These are phyloP conservation scores for Eurytoma adleriae DNA, from an alignment of 2,888 invertebrate species.

Conservation along the genomic window DNA sequence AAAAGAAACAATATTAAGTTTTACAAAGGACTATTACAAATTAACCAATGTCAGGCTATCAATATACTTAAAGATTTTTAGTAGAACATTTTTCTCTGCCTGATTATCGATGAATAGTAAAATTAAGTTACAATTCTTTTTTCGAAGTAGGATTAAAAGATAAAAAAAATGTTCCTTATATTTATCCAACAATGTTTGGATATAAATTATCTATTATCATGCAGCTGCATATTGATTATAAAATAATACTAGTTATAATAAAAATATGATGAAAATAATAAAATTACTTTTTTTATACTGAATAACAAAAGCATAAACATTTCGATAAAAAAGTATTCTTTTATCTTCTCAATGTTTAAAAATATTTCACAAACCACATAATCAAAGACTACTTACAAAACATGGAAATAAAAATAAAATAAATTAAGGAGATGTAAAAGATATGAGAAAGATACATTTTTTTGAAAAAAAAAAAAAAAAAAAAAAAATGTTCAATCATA, in stretches of 20 bases:
- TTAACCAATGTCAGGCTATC: too few species aligned
- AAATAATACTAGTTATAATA: background rate
- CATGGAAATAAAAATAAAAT: constrained; percentile 49
- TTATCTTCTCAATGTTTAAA: constrained; percentile 1
- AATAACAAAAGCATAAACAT: background rate
- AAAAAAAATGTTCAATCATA: constrained; percentile 45
- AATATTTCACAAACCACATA: constrained; percentile 11
- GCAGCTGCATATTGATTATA: too few species aligned
- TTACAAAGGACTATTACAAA: too few species aligned
- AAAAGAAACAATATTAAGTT: too few species aligned
- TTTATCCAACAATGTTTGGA: too few species aligned
- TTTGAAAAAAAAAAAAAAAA: constrained; percentile 27
- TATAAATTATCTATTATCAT: too few species aligned
- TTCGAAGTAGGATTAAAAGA: too few species aligned
- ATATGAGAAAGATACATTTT: constrained; percentile 44
- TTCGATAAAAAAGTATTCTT: background rate
- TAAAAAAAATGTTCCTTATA: too few species aligned
- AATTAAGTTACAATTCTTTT: too few species aligned
- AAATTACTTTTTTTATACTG: constrained; percentile 5
- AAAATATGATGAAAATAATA: background rate
- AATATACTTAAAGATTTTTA: too few species aligned
- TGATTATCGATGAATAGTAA: too few species aligned
- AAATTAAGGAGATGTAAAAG: constrained; percentile 44
- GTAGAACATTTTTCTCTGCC: too few species aligned
- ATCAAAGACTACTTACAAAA: constrained; percentile 49